Conservation (phyloP, 2,113 vertebrate genomes). For the Typhlomys cinereus region DNA sequence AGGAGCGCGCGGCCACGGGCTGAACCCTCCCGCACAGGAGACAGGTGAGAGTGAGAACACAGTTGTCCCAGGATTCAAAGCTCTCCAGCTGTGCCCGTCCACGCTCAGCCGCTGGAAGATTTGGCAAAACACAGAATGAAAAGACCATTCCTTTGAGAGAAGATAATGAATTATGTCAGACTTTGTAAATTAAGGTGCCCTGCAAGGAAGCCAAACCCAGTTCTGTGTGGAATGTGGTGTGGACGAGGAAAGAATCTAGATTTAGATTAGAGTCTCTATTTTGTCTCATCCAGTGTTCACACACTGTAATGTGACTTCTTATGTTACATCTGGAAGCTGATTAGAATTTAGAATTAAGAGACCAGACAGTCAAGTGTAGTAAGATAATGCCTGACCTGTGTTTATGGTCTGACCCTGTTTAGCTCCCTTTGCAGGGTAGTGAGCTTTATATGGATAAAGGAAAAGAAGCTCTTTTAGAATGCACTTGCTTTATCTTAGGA, state of each 20-base stretch:
- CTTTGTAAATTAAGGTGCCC: conserved; percentile 55
- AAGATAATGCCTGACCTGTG: conserved; percentile 6
- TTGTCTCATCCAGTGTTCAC: conserved; percentile 40
- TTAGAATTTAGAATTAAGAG: conserved; percentile 60
- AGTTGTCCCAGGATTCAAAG: not conserved
- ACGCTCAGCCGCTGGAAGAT: not conserved
- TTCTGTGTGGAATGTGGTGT: not conserved
- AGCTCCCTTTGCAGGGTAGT: not conserved
- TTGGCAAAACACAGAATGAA: conserved; percentile 48
- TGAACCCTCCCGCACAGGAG: not conserved
- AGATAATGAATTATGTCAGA: conserved; percentile 45
- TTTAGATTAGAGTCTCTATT: conserved; percentile 36
- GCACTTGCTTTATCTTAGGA: not conserved
- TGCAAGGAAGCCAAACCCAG: not conserved
- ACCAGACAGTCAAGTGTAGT: conserved; percentile 17
- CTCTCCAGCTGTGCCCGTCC: not conserved
- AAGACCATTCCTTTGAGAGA: conserved; percentile 55
- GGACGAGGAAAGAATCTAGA: conserved; percentile 45
- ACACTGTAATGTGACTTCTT: not conserved
- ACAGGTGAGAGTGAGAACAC: not conserved
- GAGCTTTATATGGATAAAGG: not conserved
- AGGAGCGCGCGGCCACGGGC: not conserved
- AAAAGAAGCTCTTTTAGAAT: not conserved
- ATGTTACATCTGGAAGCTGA: not conserved
- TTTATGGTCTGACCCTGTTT: conserved; percentile 25